phyloP scores from a whole-genome alignment of 2,113 vertebrate genomes.

The Mirounga angustirostris region DNA sequence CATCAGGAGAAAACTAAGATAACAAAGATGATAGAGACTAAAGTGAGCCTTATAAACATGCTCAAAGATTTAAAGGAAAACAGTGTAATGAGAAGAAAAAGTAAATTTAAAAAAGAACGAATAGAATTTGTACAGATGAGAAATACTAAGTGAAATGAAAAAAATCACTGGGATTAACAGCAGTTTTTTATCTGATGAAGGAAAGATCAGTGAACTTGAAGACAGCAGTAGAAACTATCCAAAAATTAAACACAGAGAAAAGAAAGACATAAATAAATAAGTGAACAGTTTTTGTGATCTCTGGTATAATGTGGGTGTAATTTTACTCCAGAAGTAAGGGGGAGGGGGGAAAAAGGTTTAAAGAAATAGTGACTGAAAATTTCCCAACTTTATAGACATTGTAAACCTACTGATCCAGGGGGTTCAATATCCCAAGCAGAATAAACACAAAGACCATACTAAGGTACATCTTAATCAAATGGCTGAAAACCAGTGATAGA shows the following conservation, averaged over 20 bases:
- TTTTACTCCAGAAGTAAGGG: neutral
- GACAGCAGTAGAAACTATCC: neutral
- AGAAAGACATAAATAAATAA: neutral
- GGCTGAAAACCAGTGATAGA: neutral
- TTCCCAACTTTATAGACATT: neutral
- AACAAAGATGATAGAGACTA: neutral
- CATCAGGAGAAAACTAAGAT: neutral
- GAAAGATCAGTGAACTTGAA: conserved; percentile 14
- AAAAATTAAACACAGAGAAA: neutral
- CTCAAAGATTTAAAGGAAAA: conserved; percentile 11
- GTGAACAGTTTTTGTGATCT: neutral
- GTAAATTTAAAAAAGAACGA: neutral
- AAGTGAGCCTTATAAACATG: neutral
- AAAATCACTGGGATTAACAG: neutral
- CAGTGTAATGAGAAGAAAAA: neutral
- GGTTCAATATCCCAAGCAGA: neutral
- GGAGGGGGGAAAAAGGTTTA: neutral
- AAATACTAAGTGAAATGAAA: neutral
- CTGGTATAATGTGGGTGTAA: neutral
- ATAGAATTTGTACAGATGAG: neutral
- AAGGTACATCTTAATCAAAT: neutral
- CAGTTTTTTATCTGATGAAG: neutral
- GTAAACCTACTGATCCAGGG: neutral
- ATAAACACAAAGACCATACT: neutral
- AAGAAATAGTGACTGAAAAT: neutral